A percentile compares a stretch with the other conserved stretches of the same genome.
Conservation (phyloP, 2,797 vertebrate genomes). For the Odontamblyopus rebecca region DNA sequence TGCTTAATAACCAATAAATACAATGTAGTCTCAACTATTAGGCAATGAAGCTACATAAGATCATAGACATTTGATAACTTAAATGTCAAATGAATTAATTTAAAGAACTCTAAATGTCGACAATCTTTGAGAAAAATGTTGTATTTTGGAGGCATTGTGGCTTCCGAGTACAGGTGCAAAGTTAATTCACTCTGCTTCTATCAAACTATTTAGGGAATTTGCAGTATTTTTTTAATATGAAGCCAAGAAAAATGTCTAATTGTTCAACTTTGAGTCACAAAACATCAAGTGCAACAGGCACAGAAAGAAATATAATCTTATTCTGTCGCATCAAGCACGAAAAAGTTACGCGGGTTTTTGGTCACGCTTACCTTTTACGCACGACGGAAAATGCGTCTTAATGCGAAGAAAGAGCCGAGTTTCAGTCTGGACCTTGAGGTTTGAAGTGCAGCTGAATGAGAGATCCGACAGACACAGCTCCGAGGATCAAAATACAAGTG, state of each 20-base stretch:
- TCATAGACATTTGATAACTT: too few relatives aligned
- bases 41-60: too few relatives aligned
- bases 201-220: background rate
- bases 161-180: background rate
- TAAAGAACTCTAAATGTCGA: too few relatives aligned
- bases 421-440: background rate
- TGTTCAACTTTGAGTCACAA: background rate
- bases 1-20: too few relatives aligned
- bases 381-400: background rate
- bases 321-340: background rate
- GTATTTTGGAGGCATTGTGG: background rate
- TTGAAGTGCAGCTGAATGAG: background rate
- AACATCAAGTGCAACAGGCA: background rate
- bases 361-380: constrained; percentile 20
- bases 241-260: background rate
- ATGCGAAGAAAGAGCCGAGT: background rate
- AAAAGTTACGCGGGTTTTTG: constrained; percentile 29
- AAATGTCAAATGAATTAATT: too few relatives aligned
- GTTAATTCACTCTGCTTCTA: background rate
- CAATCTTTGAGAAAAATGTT: too few relatives aligned
- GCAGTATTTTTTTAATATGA: background rate
- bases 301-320: too few relatives aligned
- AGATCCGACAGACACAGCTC: background rate
- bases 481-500: constrained; percentile 24
- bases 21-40: too few relatives aligned